Conservation (phyloP, 2,888 invertebrate genomes). For the Sesamia inferens region DNA sequence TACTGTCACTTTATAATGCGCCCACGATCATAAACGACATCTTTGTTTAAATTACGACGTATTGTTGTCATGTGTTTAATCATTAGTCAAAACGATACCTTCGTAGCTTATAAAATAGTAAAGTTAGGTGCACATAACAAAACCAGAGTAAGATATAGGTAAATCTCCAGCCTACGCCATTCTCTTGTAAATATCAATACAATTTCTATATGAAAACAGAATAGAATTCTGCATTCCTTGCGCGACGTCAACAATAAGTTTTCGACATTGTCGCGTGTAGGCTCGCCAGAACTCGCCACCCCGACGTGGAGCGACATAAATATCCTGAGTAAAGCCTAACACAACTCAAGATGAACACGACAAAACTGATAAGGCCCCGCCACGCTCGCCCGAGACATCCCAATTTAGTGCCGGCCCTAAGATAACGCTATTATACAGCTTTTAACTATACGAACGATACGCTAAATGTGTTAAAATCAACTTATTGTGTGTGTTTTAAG, state of each 20-base stretch:
- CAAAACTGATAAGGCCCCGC: slow-evolving; percentile 87
- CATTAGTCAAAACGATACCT: slow-evolving; percentile 35
- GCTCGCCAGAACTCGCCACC: slow-evolving; percentile 78
- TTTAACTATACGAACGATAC: slow-evolving; percentile 89
- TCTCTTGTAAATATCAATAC: slow-evolving; percentile 57
- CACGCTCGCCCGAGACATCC: slow-evolving; percentile 87
- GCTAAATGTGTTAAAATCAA: slow-evolving; percentile 88
- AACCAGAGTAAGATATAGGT: slow-evolving; percentile 42
- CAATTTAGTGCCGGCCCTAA: slow-evolving; percentile 88
- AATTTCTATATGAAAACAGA: slow-evolving; percentile 64
- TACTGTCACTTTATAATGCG: slow-evolving; percentile 64
- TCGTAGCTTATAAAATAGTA: background rate
- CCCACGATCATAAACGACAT: slow-evolving; percentile 59
- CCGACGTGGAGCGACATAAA: slow-evolving; percentile 83
- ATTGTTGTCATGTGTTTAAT: slow-evolving; percentile 29
- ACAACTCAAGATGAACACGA: slow-evolving; percentile 90
- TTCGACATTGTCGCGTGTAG: slow-evolving; percentile 83
- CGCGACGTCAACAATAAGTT: slow-evolving; percentile 82
- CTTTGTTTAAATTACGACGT: slow-evolving; percentile 55
- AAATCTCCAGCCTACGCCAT: slow-evolving; percentile 54
- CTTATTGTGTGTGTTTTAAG: slow-evolving; percentile 80
- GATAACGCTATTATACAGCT: slow-evolving; percentile 90
- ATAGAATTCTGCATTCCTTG: slow-evolving; percentile 66
- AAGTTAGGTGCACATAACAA: slow-evolving; percentile 24
- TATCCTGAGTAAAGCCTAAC: slow-evolving; percentile 89